Evolutionary conservation across 2,113 vertebrate species (phyloP), one percentile per base, ranked within the genome.

Genomic region (Numenius arquata): DNA sequence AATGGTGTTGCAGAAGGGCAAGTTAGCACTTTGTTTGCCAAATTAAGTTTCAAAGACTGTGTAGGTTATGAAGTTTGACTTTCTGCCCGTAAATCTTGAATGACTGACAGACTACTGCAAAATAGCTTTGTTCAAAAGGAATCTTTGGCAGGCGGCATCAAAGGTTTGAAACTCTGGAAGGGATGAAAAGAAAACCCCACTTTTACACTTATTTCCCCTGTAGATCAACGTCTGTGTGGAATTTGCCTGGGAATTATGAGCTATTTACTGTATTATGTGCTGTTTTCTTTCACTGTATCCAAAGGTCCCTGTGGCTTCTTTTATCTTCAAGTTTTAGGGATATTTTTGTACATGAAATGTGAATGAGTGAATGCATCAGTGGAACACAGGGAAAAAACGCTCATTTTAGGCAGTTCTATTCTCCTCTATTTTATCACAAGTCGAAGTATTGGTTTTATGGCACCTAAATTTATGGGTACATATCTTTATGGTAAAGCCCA

Each of bases 21-120:
- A 92, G 95, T 93, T 97, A 97, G 96, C 92, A 94, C 90, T 96
- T 97, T 89, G 90, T 95, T 96, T 97, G 96, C 97, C 97, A 98
- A 97, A 97, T 97, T 97, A 97, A 97, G 91, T 97, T 98, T 97
- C 96, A 98, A 97, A 98, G 96, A 95, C 87, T 88, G 4, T 90
- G 75, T 91, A 95, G 93, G 92, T 97, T 97, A 96, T 93, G 78
- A 96, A 97, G 88, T 95, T 96, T 96, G 93, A 95, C 95, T 97
- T 97, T 95, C 88, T 97, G 89, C 56, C 91, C 11, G 13, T 93
- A 95, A 96, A 96, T 97, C 81, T 96, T 94, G 85, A 97, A 70
- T 98, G 97, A 98, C 95, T 96, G 97, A 97, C 88, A 93, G 75
- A 67, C 85, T 90, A 85, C 90, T 89, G 68, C 94, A 93, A 97